These are phyloP conservation scores for Vulpes lagopus DNA, from an alignment of 2,113 vertebrate genomes.

Conservation along the genomic window DNA sequence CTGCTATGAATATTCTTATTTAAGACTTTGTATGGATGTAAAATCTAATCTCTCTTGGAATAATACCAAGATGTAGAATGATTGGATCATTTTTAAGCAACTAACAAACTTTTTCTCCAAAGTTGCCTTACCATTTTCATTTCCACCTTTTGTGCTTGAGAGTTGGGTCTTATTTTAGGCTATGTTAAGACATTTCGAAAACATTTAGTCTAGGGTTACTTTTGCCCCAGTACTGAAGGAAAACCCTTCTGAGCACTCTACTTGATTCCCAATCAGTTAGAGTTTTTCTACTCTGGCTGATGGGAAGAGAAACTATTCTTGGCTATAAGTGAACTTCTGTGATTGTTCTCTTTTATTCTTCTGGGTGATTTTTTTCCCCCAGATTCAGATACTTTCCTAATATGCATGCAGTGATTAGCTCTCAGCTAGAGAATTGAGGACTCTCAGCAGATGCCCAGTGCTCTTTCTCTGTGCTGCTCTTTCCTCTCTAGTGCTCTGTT, in stretches of 20 bases:
- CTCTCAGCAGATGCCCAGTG: not conserved
- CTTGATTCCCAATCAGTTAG: not conserved
- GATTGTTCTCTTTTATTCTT: not conserved
- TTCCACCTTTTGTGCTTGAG: not conserved
- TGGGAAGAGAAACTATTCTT: not conserved
- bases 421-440: not conserved
- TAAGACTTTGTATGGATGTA: not conserved
- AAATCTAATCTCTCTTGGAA: not conserved
- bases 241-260: not conserved
- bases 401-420: not conserved
- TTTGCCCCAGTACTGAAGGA: not conserved
- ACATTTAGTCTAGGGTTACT: not conserved
- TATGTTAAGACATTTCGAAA: not conserved
- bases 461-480: not conserved
- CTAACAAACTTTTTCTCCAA: not conserved
- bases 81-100: not conserved
- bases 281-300: not conserved
- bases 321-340: not conserved
- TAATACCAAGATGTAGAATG: not conserved
- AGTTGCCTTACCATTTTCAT: not conserved
- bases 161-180: not conserved
- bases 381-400: not conserved
- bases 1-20: not conserved
- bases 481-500: not conserved
- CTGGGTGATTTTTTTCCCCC: rapidly evolving